These are phyloP conservation scores for Telenomus remus DNA, from an alignment of 1,140 invertebrate genomes.

Conservation along the genomic window DNA sequence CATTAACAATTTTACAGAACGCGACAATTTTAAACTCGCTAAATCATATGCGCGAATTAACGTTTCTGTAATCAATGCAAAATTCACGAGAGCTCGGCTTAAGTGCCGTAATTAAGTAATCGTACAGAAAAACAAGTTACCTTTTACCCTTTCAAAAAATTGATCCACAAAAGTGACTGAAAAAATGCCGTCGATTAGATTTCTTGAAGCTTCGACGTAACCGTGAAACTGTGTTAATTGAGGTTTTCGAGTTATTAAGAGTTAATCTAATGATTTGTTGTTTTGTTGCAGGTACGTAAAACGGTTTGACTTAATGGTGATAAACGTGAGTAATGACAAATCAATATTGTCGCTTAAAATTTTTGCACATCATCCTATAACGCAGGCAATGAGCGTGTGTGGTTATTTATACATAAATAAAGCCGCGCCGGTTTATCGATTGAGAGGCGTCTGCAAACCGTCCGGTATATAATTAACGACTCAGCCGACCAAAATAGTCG, in stretches of 20 bases:
- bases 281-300: conserved; percentile 26
- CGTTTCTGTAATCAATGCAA: conserved; percentile 22
- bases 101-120: conserved; percentile 32
- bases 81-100: conserved; percentile 10
- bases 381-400: not conserved
- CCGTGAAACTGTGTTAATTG: no score
- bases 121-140: conserved; percentile 6
- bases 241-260: not conserved
- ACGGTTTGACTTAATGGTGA: conserved; percentile 11
- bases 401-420: conserved; percentile 15
- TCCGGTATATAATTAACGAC: conserved; percentile 8
- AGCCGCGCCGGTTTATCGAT: conserved; percentile 8
- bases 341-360: conserved; percentile 12
- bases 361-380: conserved; percentile 8
- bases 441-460: conserved; percentile 5
- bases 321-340: conserved; percentile 24
- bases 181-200: no score
- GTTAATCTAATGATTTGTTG: conserved; percentile 3
- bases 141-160: no score
- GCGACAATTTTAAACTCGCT: conserved; percentile 23
- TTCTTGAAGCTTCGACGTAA: no score
- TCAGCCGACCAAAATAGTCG: conserved; percentile 9
- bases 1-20: conserved; percentile 40
- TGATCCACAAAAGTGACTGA: not conserved
- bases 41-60: conserved; percentile 33